Evolutionary conservation across 2,113 vertebrate species (phyloP).

Genomic region (Scopus umbretta): DNA sequence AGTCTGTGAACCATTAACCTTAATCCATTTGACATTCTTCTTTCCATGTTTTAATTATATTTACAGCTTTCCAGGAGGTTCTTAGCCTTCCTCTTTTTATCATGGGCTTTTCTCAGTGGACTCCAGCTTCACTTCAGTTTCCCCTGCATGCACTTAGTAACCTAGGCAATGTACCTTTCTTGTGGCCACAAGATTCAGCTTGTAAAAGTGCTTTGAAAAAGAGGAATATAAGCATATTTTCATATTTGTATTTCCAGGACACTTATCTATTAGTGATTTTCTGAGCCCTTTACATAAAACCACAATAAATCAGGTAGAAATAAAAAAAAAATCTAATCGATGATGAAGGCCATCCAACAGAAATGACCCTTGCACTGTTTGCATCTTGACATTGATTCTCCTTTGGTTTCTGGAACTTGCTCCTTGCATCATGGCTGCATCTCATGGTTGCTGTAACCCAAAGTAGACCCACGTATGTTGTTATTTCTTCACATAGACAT

Average conservation of each 20-base stretch:
- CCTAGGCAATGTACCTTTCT: not conserved
- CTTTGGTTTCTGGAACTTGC: not conserved
- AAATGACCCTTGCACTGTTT: not conserved
- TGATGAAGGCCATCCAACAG: not conserved
- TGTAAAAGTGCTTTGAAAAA: not conserved
- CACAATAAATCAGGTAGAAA: not conserved
- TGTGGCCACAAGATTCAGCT: not conserved
- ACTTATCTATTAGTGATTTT: not conserved
- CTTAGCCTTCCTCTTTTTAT: not conserved
- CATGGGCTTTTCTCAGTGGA: not conserved
- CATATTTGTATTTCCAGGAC: not conserved
- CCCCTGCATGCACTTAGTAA: not conserved
- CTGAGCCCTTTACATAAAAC: not conserved
- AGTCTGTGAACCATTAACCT: not conserved
- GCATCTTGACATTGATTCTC: not conserved
- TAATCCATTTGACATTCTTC: constrained; percentile 18
- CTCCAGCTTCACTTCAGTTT: not conserved
- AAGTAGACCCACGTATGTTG: not conserved
- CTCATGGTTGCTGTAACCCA: not conserved
- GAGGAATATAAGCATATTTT: not conserved
- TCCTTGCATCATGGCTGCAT: not conserved
- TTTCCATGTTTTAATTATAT: constrained; percentile 29
- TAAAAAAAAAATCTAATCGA: not conserved
- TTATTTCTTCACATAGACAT: not conserved
- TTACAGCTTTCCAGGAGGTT: not conserved